phyloP scores from a whole-genome alignment of 2,888 invertebrate species.

The Brenthis daphne region DNA sequence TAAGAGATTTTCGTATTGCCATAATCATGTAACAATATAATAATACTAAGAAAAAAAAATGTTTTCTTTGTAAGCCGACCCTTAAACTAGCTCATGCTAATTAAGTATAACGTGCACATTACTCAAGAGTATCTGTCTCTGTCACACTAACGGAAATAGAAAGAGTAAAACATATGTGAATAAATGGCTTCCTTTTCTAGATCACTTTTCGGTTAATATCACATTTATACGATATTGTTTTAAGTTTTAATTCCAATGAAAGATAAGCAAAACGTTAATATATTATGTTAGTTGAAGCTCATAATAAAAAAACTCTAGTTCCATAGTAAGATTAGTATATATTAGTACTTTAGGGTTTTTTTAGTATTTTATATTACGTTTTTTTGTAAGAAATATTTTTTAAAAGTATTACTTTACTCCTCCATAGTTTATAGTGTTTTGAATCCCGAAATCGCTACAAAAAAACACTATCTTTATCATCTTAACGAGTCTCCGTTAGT shows the following conservation, averaged over 20 bases:
- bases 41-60: neutral
- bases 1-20: no score
- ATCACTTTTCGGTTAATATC: slow-evolving; percentile 43
- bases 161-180: slow-evolving; percentile 44
- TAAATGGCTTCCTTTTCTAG: slow-evolving; percentile 61
- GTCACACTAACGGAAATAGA: slow-evolving; percentile 47
- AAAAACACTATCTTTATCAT: no score
- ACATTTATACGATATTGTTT: slow-evolving; percentile 41
- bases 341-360: no score
- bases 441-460: no score
- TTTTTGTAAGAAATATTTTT: no score
- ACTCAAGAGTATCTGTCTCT: slow-evolving; percentile 58
- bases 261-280: slow-evolving; percentile 3
- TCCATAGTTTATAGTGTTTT: no score
- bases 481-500: no score
- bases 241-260: slow-evolving; percentile 6
- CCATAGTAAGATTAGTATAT: no score
- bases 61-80: slow-evolving; percentile 41
- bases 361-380: no score
- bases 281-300: neutral
- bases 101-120: slow-evolving; percentile 71
- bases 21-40: neutral
- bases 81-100: slow-evolving; percentile 68
- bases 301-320: no score
- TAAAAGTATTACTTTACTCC: no score